Evolutionary conservation across 92 coral and sea anemone genomes (phyloP), one percentile per base, ranked within the genome.

Genomic region (Bergia puertoricense): DNA sequence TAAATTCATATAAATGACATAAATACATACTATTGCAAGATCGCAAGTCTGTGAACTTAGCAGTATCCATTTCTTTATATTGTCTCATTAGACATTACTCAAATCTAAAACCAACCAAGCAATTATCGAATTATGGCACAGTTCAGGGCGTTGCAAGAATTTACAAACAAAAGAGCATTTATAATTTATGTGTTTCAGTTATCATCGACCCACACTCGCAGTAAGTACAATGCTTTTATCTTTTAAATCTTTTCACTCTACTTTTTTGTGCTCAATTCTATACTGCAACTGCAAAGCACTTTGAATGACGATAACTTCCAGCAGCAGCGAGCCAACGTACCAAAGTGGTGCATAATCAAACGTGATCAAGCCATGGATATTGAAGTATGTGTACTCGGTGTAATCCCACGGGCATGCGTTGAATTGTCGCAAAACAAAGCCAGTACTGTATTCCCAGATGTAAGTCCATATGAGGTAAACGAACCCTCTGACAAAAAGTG

Each of bases 391-490:
- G 42, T 97, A 97, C 4, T 85, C 99, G 2, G 89, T 93, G 91
- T 97, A 97, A 88, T 97, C 95, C 99, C 99, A 97, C 0, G 99
- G 99, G 80, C 99, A 97, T 0, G 99, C 99, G 73, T 93, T 94
- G 80, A 97, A 95, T 73, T 97, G 96, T 2, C 99, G 96, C 44
- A 97, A 76, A 43, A 95, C 15, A 6, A 92, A 80, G 7, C 99
- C 99, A 39, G 98, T 95, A 30, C 82, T 6, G 69, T 95, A 97
- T 86, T 97, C 99, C 98, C 99, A 97, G 65, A 93, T 37, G 88
- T 97, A 97, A 6, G 96, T 94, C 99, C 98, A 97, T 14, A 79
- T 51, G 22, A 97, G 93, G 79, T 97, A 97, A 13, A 97, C 88
- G 45, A 97, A 40, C 5, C 99, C 99, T 1, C 99, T 98, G 11